Evolutionary conservation across 2,797 vertebrate species (phyloP), one percentile per base, ranked within the genome.

Genomic region (Petrocephalus schoutedeni): DNA sequence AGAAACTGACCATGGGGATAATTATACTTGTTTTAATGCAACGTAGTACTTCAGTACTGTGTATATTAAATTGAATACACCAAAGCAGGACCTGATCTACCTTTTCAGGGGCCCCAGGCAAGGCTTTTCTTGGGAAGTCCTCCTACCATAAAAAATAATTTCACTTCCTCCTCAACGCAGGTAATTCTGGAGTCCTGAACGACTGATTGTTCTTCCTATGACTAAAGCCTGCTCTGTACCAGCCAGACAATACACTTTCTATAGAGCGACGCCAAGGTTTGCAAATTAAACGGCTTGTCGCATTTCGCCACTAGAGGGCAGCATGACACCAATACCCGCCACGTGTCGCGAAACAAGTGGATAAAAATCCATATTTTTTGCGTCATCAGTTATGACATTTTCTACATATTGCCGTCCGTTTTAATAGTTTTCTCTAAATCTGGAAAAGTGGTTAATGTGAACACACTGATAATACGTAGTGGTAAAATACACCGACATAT

Each of bases 301-400:
- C 23, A 85, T 12, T 56, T 54, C 23, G 21, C 84, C 94, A 92
- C 92, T 93, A 95, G 94, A 93, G 93, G 94, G 93, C 19, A 93
- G 14, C 77, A 88, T 90, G 89, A 91, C 49, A 90, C 89, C 89
- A 92, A 64, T 28, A 16, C 41, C 6, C 8, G 3, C 36, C 86
- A 16, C 28, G n/a, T 80, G 51, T 32, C 28, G 19, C 21, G 56
- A 82, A 41, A 57, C 32, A 85, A 56, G 84, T 57, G 84, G 84
- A 45, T 87, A 74, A 59, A 74, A 59, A 87, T 82, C 57, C 58
- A 64, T 45, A 21, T 64, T 84, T 53, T 58, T 58, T 57, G 54
- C 21, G 77, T 88, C 56, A 58, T 61, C 21, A 64, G 71, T 77
- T 45, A 49, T 82, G 54, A 77, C 51, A 58, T 32, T 41, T 36